These are phyloP conservation scores for Caenorhabditis japonica DNA, from an alignment of 2,888 invertebrate species.

Conservation along the genomic window DNA sequence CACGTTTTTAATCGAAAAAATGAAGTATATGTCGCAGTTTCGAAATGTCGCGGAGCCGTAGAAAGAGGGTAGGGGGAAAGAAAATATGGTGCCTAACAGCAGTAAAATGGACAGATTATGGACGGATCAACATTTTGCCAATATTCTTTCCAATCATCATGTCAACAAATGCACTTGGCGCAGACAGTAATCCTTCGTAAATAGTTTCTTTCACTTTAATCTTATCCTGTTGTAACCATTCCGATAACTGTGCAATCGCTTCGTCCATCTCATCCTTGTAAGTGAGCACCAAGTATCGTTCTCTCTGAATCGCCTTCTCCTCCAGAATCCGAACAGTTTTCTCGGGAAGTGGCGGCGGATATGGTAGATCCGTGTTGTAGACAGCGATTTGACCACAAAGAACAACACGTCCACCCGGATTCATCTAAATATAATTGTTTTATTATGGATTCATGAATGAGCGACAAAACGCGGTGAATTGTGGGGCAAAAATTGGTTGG, in stretches of 20 bases:
- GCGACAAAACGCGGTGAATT: too few species aligned
- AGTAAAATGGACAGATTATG: slow-evolving; percentile 14
- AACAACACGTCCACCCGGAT: slow-evolving; percentile 76
- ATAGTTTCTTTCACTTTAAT: slow-evolving; percentile 77
- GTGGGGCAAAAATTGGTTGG: too few species aligned
- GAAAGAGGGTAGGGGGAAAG: too few species aligned
- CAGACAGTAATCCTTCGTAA: slow-evolving; percentile 76
- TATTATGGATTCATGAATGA: too few species aligned
- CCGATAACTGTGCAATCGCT: slow-evolving; percentile 72
- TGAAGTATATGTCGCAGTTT: too few species aligned
- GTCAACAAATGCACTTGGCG: slow-evolving; percentile 78
- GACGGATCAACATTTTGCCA: slow-evolving; percentile 78
- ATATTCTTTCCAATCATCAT: slow-evolving; percentile 79
- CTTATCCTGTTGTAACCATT: slow-evolving; percentile 75
- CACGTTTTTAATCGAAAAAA: too few species aligned
- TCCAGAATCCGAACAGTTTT: slow-evolving; percentile 63
- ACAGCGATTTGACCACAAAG: slow-evolving; percentile 79
- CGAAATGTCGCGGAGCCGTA: too few species aligned
- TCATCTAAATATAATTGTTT: slow-evolving; percentile 76
- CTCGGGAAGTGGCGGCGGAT: slow-evolving; percentile 78
- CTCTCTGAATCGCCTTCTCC: slow-evolving; percentile 76
- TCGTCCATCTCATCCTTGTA: slow-evolving; percentile 77
- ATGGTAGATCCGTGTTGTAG: slow-evolving; percentile 78
- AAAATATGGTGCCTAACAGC: background rate
- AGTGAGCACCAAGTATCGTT: slow-evolving; percentile 78